A percentile compares a stretch with the other conserved stretches of the same genome.
Conservation (phyloP, 2,888 invertebrate genomes). For the Erynnis tages region DNA sequence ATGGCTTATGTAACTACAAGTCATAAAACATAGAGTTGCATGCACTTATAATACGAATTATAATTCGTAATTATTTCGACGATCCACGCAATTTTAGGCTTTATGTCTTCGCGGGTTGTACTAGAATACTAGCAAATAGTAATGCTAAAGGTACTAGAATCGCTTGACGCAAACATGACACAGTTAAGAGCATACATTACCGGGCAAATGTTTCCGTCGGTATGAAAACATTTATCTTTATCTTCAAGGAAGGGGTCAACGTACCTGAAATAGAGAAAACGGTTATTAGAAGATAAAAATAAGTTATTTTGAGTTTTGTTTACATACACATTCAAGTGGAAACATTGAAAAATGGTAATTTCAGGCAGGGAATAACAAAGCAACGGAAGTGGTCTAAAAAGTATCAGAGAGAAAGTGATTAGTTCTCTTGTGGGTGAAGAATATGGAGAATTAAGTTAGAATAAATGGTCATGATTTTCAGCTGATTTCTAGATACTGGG, state of each 20-base stretch:
- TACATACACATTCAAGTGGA: constrained; percentile 10
- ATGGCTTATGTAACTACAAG: constrained; percentile 15
- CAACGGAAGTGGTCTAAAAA: too few relatives aligned
- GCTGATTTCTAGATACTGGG: too few relatives aligned
- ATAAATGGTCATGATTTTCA: too few relatives aligned
- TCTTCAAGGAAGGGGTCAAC: constrained; percentile 41
- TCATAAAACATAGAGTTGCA: constrained; percentile 21
- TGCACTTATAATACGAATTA: constrained; percentile 14
- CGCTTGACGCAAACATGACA: constrained; percentile 25
- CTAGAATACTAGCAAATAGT: constrained; percentile 8
- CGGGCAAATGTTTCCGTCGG: constrained; percentile 26
- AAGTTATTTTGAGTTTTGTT: constrained; percentile 12
- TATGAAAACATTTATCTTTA: constrained; percentile 35
- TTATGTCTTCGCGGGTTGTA: background rate
- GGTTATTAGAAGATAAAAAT: constrained; percentile 27
- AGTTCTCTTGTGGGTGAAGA: too few relatives aligned
- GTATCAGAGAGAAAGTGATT: too few relatives aligned
- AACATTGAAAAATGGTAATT: constrained; percentile 4
- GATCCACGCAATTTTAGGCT: constrained; percentile 6
- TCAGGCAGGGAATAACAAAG: constrained; percentile 1
- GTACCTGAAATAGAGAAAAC: constrained; percentile 49
- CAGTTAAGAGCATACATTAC: constrained; percentile 24
- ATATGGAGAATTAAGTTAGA: too few relatives aligned
- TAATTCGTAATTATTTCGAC: constrained; percentile 16
- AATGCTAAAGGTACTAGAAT: constrained; percentile 15